Conservation (phyloP, 2,888 invertebrate species). For the Nemurella pictetii region DNA sequence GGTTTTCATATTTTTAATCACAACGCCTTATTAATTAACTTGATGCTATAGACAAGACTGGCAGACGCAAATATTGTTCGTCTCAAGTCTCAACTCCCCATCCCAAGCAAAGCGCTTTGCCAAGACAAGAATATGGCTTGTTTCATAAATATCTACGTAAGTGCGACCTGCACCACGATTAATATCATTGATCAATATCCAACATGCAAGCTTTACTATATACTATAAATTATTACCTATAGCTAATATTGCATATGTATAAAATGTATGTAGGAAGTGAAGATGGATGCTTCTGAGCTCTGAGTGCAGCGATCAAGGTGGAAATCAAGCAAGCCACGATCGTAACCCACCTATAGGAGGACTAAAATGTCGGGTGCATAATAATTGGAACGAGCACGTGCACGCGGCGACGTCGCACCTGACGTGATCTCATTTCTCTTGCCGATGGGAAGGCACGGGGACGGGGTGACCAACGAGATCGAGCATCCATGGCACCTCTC, state of each 20-base stretch:
- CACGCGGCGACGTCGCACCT: neutral
- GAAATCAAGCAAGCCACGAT: neutral
- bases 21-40: conserved; percentile 26
- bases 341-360: neutral
- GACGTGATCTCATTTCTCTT: neutral
- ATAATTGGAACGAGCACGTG: neutral
- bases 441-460: neutral
- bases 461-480: neutral
- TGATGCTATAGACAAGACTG: neutral
- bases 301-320: neutral
- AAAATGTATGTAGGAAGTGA: neutral
- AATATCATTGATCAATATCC: neutral
- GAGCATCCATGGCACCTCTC: too few relatives aligned
- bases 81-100: neutral
- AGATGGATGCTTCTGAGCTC: neutral
- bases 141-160: neutral
- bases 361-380: neutral
- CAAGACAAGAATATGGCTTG: neutral
- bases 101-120: neutral
- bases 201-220: too few relatives aligned
- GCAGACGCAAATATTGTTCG: neutral
- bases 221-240: too few relatives aligned
- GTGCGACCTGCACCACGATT: neutral
- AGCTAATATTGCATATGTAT: neutral
- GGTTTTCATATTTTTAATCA: conserved; percentile 24